Conservation (phyloP, 2,113 vertebrate species). For the Mystacornis crossleyi region DNA sequence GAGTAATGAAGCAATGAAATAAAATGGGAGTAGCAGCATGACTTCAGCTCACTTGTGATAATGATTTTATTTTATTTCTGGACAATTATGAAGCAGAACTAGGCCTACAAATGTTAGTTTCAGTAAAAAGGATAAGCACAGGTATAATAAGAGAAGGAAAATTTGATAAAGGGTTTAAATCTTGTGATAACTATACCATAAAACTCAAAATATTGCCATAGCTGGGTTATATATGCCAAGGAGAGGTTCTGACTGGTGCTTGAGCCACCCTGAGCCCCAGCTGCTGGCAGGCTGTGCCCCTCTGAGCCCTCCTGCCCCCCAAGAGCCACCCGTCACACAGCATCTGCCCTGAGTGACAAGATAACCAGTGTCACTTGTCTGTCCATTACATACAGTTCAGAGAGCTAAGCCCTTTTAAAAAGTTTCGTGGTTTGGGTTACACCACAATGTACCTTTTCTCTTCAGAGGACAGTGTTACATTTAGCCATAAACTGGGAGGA, state of each 20-base stretch:
- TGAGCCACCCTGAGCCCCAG: not conserved
- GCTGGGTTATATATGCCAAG: fast-evolving
- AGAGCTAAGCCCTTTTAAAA: not conserved
- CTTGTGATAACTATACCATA: not conserved
- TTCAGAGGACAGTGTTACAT: not conserved
- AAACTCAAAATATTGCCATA: not conserved
- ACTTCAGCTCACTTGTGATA: not conserved
- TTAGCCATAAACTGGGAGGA: not conserved
- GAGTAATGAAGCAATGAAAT: not conserved
- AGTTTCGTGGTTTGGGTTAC: not conserved
- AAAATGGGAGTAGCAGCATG: not conserved
- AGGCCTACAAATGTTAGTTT: not conserved
- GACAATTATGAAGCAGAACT: not conserved
- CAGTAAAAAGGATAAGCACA: not conserved
- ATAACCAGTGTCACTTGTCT: not conserved
- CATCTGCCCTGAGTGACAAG: constrained; percentile 32
- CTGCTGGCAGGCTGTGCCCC: not conserved
- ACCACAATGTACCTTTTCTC: not conserved
- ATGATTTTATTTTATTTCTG: not conserved
- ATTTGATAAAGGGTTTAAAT: not conserved
- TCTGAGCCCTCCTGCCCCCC: not conserved
- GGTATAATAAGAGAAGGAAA: not conserved
- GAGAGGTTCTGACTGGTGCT: not conserved
- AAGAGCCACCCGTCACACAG: not conserved
- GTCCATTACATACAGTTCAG: not conserved